These are phyloP conservation scores for Gymnosoma rotundatum DNA, from an alignment of 2,888 invertebrate genomes.

Conservation along the genomic window DNA sequence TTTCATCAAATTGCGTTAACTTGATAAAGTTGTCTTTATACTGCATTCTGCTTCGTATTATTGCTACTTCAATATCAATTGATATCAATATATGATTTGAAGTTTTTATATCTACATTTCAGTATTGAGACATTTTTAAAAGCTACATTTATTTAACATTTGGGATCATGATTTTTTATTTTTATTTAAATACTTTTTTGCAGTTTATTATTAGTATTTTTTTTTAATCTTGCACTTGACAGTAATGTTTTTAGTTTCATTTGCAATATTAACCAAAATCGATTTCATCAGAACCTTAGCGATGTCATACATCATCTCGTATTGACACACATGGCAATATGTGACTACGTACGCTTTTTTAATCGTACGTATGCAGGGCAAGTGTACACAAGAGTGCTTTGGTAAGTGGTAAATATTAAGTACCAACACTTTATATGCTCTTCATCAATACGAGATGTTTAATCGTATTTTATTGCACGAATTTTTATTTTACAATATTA, in stretches of 20 bases:
- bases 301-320: conserved; percentile 40
- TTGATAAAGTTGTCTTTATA: neutral
- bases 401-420: conserved; percentile 44
- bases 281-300: conserved; percentile 61
- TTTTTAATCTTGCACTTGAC: conserved; percentile 63
- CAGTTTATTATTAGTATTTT: conserved; percentile 25
- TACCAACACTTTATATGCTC: conserved; percentile 41
- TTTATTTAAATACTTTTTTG: conserved; percentile 4
- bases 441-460: conserved; percentile 12
- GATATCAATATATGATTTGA: neutral
- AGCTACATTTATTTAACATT: conserved; percentile 52
- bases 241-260: conserved; percentile 69
- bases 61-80: conserved; percentile 39
- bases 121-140: neutral
- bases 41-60: conserved; percentile 36
- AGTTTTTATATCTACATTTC: conserved; percentile 18
- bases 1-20: conserved; percentile 33
- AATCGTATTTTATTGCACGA: conserved; percentile 39
- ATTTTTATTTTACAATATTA: conserved; percentile 45
- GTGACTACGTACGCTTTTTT: neutral
- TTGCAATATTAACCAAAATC: conserved; percentile 60
- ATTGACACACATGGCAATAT: conserved; percentile 66
- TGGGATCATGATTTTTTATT: conserved; percentile 50
- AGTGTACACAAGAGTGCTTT: neutral
- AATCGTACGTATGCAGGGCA: neutral